These are phyloP conservation scores for Coenonympha arcania DNA, from an alignment of 2,888 invertebrate species.

Conservation along the genomic window DNA sequence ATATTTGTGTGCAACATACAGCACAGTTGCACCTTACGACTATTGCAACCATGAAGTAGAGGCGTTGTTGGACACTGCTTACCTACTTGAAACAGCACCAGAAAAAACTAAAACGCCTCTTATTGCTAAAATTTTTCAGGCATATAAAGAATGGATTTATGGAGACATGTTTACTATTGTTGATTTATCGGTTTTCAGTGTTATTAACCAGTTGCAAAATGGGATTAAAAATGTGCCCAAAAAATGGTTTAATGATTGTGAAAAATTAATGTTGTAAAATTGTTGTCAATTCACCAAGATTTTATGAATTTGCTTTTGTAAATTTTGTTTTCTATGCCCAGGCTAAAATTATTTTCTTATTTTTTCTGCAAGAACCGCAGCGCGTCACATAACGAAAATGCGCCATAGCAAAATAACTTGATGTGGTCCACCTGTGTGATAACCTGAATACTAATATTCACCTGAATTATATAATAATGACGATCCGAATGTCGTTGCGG, in stretches of 20 bases:
- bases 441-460: too few species aligned
- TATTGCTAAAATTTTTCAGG: too few species aligned
- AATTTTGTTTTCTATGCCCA: too few species aligned
- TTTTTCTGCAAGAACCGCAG: too few species aligned
- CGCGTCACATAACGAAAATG: too few species aligned
- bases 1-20: constrained; percentile 76
- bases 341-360: too few species aligned
- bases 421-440: too few species aligned
- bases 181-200: constrained; percentile 81
- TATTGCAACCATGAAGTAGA: constrained; percentile 73
- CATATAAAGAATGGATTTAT: constrained; percentile 52
- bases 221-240: constrained; percentile 68
- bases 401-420: too few species aligned
- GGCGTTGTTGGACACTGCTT: constrained; percentile 78
- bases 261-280: constrained; percentile 35
- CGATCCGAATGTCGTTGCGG: too few species aligned
- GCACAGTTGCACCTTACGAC: constrained; percentile 69
- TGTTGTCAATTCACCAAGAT: too few species aligned
- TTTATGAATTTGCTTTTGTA: too few species aligned
- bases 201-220: constrained; percentile 74
- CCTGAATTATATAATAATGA: too few species aligned
- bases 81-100: constrained; percentile 65
- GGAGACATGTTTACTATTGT: constrained; percentile 71
- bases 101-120: constrained; percentile 52
- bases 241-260: constrained; percentile 54